Percentiles rank a stretch among this genome's conserved stretches.
phyloP scores from a whole-genome alignment of 2,888 invertebrate species.

The Matsumyia berberina region DNA sequence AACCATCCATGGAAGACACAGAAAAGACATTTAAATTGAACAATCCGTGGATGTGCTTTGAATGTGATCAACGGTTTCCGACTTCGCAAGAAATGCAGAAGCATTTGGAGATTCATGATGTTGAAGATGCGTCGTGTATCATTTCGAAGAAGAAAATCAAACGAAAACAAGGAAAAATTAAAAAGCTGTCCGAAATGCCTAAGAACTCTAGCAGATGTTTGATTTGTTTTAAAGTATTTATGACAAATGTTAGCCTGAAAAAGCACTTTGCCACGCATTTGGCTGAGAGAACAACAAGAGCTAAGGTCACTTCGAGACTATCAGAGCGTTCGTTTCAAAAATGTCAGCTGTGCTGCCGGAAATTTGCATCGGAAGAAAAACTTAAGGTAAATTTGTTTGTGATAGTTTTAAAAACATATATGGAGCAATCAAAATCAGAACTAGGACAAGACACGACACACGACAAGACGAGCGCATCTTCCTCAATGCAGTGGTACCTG shows the following conservation, averaged over 20 bases:
- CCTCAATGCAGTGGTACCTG: too few species aligned
- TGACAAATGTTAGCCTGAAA: conserved; percentile 76
- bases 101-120: conserved; percentile 86
- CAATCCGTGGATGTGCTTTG: conserved; percentile 87
- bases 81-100: conserved; percentile 86
- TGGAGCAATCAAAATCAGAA: too few species aligned
- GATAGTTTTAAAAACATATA: too few species aligned
- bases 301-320: conserved; percentile 58
- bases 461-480: too few species aligned
- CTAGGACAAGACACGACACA: too few species aligned
- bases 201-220: conserved; percentile 76
- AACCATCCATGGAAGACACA: conserved; percentile 80
- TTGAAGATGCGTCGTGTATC: conserved; percentile 61
- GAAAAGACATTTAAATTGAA: conserved; percentile 78
- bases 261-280: conserved; percentile 75
- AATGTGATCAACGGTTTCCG: conserved; percentile 86
- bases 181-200: conserved; percentile 65
- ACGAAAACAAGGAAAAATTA: conserved; percentile 55
- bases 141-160: conserved; percentile 53
- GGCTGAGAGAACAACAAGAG: conserved; percentile 24
- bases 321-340: conserved; percentile 84
- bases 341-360: conserved; percentile 88
- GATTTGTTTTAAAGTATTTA: conserved; percentile 77
- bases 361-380: conserved; percentile 87
- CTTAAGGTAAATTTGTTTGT: conserved; percentile 86